phyloP scores from a whole-genome alignment of 2,888 invertebrate genomes.

The Volucella bombylans region DNA sequence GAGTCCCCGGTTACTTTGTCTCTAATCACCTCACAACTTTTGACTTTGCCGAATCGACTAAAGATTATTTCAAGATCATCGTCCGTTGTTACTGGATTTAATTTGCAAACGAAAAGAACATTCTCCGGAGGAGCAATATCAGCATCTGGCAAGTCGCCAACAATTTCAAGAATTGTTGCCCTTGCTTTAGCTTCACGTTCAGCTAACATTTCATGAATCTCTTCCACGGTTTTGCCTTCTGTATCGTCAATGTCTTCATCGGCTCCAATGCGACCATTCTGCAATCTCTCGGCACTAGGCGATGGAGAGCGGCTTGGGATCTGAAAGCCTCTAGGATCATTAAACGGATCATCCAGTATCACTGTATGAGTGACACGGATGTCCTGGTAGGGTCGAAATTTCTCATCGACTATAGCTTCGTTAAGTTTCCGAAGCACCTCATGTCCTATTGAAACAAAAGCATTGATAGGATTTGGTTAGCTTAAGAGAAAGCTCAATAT shows the following conservation, averaged over 20 bases:
- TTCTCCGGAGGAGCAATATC: constrained; percentile 99
- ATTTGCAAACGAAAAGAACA: constrained; percentile 98
- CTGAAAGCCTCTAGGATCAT: constrained; percentile 90
- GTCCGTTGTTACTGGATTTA: constrained; percentile 98
- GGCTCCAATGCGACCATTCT: constrained; percentile 94
- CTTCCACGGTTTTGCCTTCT: constrained; percentile 91
- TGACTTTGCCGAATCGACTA: constrained; percentile 96
- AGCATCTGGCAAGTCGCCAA: constrained; percentile 98
- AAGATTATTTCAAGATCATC: constrained; percentile 99
- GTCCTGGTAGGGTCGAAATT: constrained; percentile 95
- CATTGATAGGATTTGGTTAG: background rate
- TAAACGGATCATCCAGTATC: constrained; percentile 97
- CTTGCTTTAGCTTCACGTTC: constrained; percentile 97
- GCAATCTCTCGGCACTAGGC: constrained; percentile 90
- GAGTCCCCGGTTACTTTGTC: constrained; percentile 97
- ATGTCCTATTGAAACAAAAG: constrained; percentile 75
- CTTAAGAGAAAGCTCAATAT: background rate
- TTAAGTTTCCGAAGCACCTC: constrained; percentile 94
- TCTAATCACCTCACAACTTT: constrained; percentile 97
- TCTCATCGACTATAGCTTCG: constrained; percentile 95
- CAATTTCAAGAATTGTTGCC: constrained; percentile 98
- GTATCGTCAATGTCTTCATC: constrained; percentile 97
- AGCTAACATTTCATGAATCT: constrained; percentile 93
- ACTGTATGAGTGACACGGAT: constrained; percentile 98
- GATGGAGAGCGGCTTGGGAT: constrained; percentile 94